These are phyloP conservation scores for Augiades crinisus DNA, from an alignment of 2,888 invertebrate genomes.

Conservation along the genomic window DNA sequence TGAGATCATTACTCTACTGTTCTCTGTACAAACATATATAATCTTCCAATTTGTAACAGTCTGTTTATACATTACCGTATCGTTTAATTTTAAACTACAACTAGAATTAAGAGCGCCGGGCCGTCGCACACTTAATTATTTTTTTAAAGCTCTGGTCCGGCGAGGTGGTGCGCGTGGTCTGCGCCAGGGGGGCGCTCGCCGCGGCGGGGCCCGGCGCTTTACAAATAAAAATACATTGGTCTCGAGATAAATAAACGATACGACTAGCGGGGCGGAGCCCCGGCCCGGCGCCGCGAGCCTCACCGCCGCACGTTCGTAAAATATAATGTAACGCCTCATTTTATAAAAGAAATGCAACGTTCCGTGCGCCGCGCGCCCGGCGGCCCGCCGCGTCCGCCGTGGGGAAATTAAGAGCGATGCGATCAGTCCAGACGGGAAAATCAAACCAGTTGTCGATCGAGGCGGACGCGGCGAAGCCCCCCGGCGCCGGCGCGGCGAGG, in stretches of 20 bases:
- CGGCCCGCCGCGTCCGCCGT: slow-evolving; percentile 33
- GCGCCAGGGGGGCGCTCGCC: slow-evolving; percentile 40
- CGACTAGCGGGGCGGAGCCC: slow-evolving; percentile 57
- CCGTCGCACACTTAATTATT: slow-evolving; percentile 42
- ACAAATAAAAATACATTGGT: slow-evolving; percentile 75
- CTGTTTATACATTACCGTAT: slow-evolving; percentile 60
- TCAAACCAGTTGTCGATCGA: slow-evolving; percentile 28
- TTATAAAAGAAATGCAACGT: slow-evolving; percentile 64
- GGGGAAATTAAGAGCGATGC: slow-evolving; percentile 29
- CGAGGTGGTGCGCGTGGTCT: slow-evolving; percentile 40
- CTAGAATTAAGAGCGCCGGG: slow-evolving; percentile 61
- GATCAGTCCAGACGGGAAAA: slow-evolving; percentile 32
- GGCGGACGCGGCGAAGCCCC: slow-evolving; percentile 33
- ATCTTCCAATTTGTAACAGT: slow-evolving; percentile 70
- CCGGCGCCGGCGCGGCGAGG: slow-evolving; percentile 37
- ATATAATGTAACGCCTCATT: slow-evolving; percentile 60
- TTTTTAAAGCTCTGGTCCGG: slow-evolving; percentile 62
- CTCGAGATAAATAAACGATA: slow-evolving; percentile 74
- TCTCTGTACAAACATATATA: slow-evolving; percentile 76
- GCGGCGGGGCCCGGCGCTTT: slow-evolving; percentile 42
- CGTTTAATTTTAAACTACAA: slow-evolving; percentile 72
- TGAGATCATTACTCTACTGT: slow-evolving; percentile 70
- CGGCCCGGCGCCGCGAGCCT: slow-evolving; percentile 49
- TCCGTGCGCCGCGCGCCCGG: slow-evolving; percentile 36
- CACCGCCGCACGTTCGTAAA: slow-evolving; percentile 43